Conservation (phyloP, 2,797 vertebrate genomes). For the Pyrocephalus nanus region DNA sequence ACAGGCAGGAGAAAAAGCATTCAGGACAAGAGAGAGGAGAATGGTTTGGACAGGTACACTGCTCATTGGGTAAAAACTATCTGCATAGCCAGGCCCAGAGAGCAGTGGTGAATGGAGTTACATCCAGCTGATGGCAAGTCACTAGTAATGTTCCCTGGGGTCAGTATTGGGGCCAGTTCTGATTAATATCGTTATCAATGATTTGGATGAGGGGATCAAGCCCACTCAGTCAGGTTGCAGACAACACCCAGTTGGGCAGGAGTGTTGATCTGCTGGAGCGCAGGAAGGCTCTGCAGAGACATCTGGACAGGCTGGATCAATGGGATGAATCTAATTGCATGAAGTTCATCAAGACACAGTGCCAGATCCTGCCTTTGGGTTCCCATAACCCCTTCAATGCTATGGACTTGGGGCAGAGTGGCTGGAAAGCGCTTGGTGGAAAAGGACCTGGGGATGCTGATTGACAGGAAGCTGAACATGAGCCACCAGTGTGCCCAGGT, state of each 20-base stretch:
- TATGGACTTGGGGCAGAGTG: neutral
- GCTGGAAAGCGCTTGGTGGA: accelerated
- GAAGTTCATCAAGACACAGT: neutral
- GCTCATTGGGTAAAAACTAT: neutral
- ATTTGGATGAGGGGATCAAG: neutral
- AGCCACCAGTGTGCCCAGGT: neutral
- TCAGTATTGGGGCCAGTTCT: neutral
- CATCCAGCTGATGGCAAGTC: neutral
- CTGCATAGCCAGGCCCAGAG: neutral
- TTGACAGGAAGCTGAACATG: accelerated
- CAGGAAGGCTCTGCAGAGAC: neutral
- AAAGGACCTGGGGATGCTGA: neutral
- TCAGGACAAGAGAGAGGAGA: neutral
- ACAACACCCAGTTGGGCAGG: neutral
- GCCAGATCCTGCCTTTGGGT: neutral
- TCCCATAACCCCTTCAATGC: accelerated
- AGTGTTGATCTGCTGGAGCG: neutral
- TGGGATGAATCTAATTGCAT: neutral
- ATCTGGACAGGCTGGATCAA: neutral
- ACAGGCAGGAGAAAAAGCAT: neutral
- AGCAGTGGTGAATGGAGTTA: neutral
- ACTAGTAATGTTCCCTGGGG: neutral
- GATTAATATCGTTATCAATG: neutral
- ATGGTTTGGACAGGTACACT: neutral
- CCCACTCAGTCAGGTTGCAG: neutral